phyloP scores from a whole-genome alignment of 2,113 vertebrate species.

The Siniperca chuatsi region DNA sequence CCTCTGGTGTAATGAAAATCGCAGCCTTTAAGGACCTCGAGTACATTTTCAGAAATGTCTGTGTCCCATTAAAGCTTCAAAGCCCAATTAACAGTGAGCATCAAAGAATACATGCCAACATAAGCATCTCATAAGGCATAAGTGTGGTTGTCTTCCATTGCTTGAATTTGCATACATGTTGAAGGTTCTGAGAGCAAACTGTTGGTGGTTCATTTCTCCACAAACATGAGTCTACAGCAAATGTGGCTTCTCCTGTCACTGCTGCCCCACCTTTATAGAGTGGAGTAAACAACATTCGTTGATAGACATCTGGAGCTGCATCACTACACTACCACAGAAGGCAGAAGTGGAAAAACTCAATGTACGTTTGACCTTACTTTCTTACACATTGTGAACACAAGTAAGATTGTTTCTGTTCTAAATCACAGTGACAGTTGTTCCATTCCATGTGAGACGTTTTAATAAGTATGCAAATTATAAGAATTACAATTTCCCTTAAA shows the following conservation, averaged over 20 bases:
- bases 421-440: neutral
- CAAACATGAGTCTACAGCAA: slow-evolving; percentile 1
- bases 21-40: neutral
- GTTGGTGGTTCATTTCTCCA: neutral
- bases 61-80: neutral
- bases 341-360: neutral
- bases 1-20: neutral
- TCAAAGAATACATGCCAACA: neutral
- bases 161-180: neutral
- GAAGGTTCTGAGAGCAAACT: neutral
- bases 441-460: neutral
- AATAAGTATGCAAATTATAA: neutral
- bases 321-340: neutral
- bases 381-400: neutral
- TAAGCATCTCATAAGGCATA: neutral
- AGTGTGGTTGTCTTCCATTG: neutral
- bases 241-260: slow-evolving; percentile 2
- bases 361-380: neutral
- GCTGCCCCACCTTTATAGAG: neutral
- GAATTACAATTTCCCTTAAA: neutral
- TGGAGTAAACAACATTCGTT: neutral
- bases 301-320: neutral
- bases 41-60: neutral
- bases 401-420: neutral
- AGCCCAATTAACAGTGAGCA: neutral